phyloP scores from a whole-genome alignment of 2,797 vertebrate species.

The Discoglossus pictus region DNA sequence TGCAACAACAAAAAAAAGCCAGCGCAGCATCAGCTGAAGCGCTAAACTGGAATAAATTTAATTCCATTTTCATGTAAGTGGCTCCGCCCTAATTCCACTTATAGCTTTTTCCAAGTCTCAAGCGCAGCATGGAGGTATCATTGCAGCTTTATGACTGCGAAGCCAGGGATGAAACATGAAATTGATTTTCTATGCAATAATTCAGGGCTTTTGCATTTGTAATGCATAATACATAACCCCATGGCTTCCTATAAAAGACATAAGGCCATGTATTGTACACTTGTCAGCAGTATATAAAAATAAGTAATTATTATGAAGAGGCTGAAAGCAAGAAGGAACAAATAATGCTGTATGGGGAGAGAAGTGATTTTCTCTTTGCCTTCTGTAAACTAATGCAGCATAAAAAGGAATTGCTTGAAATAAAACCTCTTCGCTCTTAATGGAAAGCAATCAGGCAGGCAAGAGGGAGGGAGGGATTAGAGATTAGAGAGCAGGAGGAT shows the following conservation, averaged over 20 bases:
- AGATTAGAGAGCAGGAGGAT: background rate
- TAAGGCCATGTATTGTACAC: slow-evolving; percentile 1
- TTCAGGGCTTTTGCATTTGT: slow-evolving; percentile 12
- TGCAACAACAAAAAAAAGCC: no score
- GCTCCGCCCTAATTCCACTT: no score
- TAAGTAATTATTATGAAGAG: slow-evolving; percentile 41
- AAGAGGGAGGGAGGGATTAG: slow-evolving; percentile 8
- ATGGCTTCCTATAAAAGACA: background rate
- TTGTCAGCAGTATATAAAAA: slow-evolving; percentile 33
- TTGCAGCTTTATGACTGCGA: background rate
- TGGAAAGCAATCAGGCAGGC: slow-evolving; percentile 36
- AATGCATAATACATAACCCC: slow-evolving; percentile 13
- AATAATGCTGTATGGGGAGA: slow-evolving; percentile 22
- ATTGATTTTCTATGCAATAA: slow-evolving; percentile 23
- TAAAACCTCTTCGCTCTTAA: slow-evolving; percentile 19
- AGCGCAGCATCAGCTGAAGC: no score
- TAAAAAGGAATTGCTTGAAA: slow-evolving; percentile 39
- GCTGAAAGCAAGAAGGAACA: slow-evolving; percentile 33
- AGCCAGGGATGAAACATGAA: background rate
- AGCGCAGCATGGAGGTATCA: no score
- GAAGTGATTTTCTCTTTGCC: slow-evolving; percentile 29
- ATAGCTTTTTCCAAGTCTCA: no score
- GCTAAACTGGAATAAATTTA: no score
- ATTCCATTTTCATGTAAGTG: no score
- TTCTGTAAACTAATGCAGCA: slow-evolving; percentile 44